A percentile compares a stretch with the other conserved stretches of the same genome.
phyloP scores from a whole-genome alignment of 30 jellyfish, hydroid and myxozoan genomes.

The Cassiopea xamachana region DNA sequence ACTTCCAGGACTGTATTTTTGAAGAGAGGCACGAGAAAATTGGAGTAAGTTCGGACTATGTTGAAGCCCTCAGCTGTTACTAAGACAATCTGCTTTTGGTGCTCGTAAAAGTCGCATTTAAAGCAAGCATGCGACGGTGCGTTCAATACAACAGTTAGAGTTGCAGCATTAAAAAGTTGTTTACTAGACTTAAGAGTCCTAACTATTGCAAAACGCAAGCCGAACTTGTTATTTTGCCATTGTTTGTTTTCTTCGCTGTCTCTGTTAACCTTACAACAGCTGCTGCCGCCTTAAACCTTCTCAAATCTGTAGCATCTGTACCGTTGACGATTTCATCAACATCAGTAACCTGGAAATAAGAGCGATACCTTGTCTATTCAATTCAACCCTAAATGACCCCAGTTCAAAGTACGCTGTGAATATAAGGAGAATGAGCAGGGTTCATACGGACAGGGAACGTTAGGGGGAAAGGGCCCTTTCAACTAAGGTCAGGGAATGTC shows the following conservation, averaged over 20 bases:
- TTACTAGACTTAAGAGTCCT: background rate
- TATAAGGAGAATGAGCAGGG: too few species aligned
- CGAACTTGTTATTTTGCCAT: conserved; percentile 91
- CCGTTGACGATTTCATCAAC: conserved; percentile 84
- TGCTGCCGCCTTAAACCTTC: conserved; percentile 96
- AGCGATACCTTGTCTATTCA: background rate
- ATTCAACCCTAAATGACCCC: too few species aligned
- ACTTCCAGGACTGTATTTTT: too few species aligned
- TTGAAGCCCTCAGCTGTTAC: too few species aligned
- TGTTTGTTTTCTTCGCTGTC: conserved; percentile 67
- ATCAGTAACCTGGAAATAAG: conserved; percentile 54
- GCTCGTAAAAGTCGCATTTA: background rate
- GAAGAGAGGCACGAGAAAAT: too few species aligned
- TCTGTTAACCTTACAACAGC: conserved; percentile 80
- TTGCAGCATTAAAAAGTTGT: background rate
- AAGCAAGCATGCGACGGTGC: background rate
- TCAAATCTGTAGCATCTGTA: conserved; percentile 84
- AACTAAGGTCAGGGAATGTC: too few species aligned
- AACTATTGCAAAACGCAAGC: conserved; percentile 87
- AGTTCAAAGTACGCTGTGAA: too few species aligned
- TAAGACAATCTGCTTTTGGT: too few species aligned
- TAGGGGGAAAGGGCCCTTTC: too few species aligned
- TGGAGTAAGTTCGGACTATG: too few species aligned
- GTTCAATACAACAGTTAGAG: background rate
- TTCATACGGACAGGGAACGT: too few species aligned